Evolutionary conservation across 2,888 invertebrate species (phyloP).

Genomic region (Ectemnius continuus): DNA sequence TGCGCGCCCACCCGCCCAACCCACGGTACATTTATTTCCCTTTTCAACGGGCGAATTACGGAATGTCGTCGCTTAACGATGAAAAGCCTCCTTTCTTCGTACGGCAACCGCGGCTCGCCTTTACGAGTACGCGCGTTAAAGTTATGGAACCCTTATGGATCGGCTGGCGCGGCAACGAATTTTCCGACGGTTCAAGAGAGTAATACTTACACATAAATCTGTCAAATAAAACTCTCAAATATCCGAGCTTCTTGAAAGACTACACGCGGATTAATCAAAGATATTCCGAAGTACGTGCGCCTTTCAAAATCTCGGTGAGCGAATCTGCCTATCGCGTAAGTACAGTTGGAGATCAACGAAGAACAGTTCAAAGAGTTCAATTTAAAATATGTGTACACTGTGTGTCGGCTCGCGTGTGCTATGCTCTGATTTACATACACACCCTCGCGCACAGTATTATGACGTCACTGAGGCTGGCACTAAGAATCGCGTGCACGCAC

Average conservation of each 20-base stretch:
- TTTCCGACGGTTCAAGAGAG: neutral
- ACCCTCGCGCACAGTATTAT: constrained; percentile 66
- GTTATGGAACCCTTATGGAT: neutral
- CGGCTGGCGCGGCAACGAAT: neutral
- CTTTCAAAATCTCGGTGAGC: too few species aligned
- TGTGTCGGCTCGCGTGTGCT: constrained; percentile 73
- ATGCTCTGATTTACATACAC: constrained; percentile 75
- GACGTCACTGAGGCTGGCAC: constrained; percentile 72
- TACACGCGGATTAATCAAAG: too few species aligned
- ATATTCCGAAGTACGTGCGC: too few species aligned
- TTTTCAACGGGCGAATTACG: neutral
- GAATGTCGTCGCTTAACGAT: constrained; percentile 4
- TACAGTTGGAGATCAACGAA: constrained; percentile 54
- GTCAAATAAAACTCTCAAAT: too few species aligned
- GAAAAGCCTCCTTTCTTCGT: constrained; percentile 4
- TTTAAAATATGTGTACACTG: constrained; percentile 70
- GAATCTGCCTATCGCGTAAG: constrained; percentile 5
- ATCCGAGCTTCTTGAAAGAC: too few species aligned
- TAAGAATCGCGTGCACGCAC: constrained; percentile 76
- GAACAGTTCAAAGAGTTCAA: constrained; percentile 73
- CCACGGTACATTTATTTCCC: constrained; percentile 9
- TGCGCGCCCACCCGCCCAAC: neutral
- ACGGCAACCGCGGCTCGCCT: neutral
- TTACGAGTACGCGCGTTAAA: neutral
- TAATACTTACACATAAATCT: neutral